Base-by-base conservation (phyloP, 2,113 vertebrate species). In the Cinclus cinclus region DNA sequence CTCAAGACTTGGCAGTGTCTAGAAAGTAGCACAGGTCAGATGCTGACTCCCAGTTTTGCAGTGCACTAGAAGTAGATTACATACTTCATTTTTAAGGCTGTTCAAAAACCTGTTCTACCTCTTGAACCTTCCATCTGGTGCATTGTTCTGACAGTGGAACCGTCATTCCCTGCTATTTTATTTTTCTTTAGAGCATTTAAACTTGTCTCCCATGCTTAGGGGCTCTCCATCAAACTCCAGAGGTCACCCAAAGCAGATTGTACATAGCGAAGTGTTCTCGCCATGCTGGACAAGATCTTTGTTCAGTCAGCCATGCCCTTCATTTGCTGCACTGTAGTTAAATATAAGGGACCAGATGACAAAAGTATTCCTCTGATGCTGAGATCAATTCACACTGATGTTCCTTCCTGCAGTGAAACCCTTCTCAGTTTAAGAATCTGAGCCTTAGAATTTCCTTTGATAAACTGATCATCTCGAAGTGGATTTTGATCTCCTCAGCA, bases 181-280 rank as follows among this genome's bases (percentile, higher is more conserved):
- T 14, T 63, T 71, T 78, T 53, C 18, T 82, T n/a, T 70, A 13
- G 6, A 35, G 10, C n/a, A 11, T 42, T 70, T 73, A 44, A 21
- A 47, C 56, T 77, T 71, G 23, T 13, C 46, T 62, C 25, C 19
- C 10, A 9, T 21, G 31, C 6, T 25, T 19, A 10, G 15, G 23
- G 16, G 47, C 14, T 73, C 30, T 79, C n/a, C 20, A 41, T 33
- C 21, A 47, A 79, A 39, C 30, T 42, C 24, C 39, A 74, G 30
- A 82, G 59, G 8, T 23, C 39, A 16, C 4, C 9, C 55, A 5
- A 39, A 73, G 25, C 13, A 55, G 33, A 19, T 10, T 59, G 23
- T 19, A 5, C 13, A 17, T 19, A 55, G 22, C 35, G 4, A 3
- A 16, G 11, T 11, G 11, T 4, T 5, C 33, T 55, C 2, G 0